A percentile compares a stretch with the other conserved stretches of the same genome.
phyloP scores from a whole-genome alignment of 2,888 invertebrate species.

The Leucophora obtusa region DNA sequence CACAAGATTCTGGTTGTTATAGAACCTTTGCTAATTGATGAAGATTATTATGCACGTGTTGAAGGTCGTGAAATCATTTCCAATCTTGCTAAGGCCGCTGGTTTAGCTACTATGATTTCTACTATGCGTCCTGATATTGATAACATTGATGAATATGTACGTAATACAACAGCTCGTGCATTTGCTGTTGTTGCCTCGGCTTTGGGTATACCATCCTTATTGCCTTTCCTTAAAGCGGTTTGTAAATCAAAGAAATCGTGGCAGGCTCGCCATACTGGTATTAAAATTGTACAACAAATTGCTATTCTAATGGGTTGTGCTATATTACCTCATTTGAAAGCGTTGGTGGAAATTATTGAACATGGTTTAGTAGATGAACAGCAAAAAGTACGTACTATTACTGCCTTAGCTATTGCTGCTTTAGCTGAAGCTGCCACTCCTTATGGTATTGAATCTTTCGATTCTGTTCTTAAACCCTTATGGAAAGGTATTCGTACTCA shows the following conservation, averaged over 20 bases:
- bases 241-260: constrained; percentile 99
- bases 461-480: constrained; percentile 98
- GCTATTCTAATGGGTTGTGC: constrained; percentile 99
- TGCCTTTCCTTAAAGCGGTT: constrained; percentile 99
- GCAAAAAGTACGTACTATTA: constrained; percentile 98
- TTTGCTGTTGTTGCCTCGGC: constrained; percentile 99
- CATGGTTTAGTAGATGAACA: constrained; percentile 99
- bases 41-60: constrained; percentile 99
- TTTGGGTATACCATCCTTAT: constrained; percentile 95
- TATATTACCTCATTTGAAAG: constrained; percentile 97
- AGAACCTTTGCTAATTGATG: constrained; percentile 98
- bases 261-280: constrained; percentile 99
- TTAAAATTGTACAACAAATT: constrained; percentile 99
- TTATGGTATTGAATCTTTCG: constrained; percentile 99
- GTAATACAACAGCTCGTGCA: constrained; percentile 99
- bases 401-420: constrained; percentile 98
- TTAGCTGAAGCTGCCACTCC: constrained; percentile 99
- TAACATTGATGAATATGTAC: constrained; percentile 99
- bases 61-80: constrained; percentile 99
- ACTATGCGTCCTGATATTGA: constrained; percentile 99
- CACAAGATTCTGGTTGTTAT: constrained; percentile 99
- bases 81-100: constrained; percentile 99
- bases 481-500: constrained; percentile 99
- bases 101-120: constrained; percentile 99
- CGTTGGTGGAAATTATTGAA: constrained; percentile 99